These are phyloP conservation scores for Erpetoichthys calabaricus DNA, from an alignment of 2,797 vertebrate species.

Conservation along the genomic window DNA sequence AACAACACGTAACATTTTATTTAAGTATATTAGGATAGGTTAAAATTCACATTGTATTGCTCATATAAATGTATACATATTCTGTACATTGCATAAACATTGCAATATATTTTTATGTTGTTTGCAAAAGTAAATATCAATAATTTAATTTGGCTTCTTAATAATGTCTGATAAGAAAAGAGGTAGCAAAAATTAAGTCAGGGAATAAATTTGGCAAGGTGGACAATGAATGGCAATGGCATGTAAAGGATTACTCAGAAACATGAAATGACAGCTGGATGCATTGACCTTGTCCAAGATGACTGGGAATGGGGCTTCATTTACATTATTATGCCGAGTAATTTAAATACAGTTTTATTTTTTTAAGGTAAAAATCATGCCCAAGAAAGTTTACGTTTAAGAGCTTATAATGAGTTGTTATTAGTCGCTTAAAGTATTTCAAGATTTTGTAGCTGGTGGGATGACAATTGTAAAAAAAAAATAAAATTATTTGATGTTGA, in stretches of 20 bases:
- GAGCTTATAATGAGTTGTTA: conserved; percentile 40
- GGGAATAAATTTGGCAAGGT: not conserved
- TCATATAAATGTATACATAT: too few species aligned
- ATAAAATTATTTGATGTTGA: not conserved
- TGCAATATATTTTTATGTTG: too few species aligned
- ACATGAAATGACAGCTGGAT: conserved; percentile 51
- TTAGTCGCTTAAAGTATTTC: conserved; percentile 5
- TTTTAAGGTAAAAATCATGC: conserved; percentile 28
- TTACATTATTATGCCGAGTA: conserved; percentile 57
- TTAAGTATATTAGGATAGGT: too few species aligned
- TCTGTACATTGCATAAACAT: too few species aligned
- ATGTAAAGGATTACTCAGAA: conserved; percentile 47
- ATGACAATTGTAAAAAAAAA: not conserved
- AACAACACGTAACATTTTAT: too few species aligned
- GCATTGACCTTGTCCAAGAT: conserved; percentile 47
- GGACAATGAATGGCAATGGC: conserved; percentile 39
- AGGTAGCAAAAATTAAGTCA: not conserved
- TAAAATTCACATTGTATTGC: too few species aligned
- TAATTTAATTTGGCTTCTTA: too few species aligned
- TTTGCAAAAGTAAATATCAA: too few species aligned
- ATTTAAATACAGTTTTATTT: conserved; percentile 61
- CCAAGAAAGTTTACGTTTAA: conserved; percentile 35
- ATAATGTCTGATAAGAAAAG: conserved; percentile 6
- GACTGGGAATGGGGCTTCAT: conserved; percentile 38
- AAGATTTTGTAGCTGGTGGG: too few species aligned